Base-by-base conservation (phyloP, 2,888 invertebrate species). In the Ochropleura plecta region DNA sequence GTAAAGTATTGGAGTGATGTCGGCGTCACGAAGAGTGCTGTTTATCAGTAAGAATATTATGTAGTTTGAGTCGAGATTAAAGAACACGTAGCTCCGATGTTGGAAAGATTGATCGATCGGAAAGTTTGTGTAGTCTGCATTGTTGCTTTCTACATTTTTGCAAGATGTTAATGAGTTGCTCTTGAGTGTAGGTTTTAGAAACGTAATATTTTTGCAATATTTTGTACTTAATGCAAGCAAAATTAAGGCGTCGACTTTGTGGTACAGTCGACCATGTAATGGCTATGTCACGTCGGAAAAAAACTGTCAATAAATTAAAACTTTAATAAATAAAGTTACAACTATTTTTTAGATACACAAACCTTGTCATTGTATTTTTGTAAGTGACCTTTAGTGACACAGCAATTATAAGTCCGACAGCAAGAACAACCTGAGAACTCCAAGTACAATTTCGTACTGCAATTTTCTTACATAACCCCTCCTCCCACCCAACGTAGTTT, bases 1-100 rank as follows among this genome's bases (percentile, higher is more conserved):
- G 92, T 72, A 91, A 93, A 92, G 93, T 94, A 92, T 91, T 90
- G 88, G 63, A 82, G 84, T 73, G 81, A 66, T 75, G 82, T 87
- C 72, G 86, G 76, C 76, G 70, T 73, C 79, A 64, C 74, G 75
- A 73, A 76, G 30, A 83, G 60, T 75, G 72, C 62, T 82, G 81
- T 78, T 87, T 86, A 84, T 79, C 79, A 76, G 74, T 20, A 30
- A 51, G 65, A 62, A 72, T 59, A 68, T 66, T 66, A 72, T 72
- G 82, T 83, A 78, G 70, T 66, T 73, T 71, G 59, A 65, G 60
- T 6, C 64, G 7, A 69, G 59, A 67, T 67, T 72, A 30, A 74
- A 59, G 53, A 77, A 69, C 53, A 62, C 20, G 55, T 14, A 40
- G 14, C 40, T 65, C 10, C 42, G 42, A 10, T 44, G 20, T 48